Evolutionary conservation across 2,113 vertebrate genomes (phyloP).

Genomic region (Brachionichthys hirsutus): DNA sequence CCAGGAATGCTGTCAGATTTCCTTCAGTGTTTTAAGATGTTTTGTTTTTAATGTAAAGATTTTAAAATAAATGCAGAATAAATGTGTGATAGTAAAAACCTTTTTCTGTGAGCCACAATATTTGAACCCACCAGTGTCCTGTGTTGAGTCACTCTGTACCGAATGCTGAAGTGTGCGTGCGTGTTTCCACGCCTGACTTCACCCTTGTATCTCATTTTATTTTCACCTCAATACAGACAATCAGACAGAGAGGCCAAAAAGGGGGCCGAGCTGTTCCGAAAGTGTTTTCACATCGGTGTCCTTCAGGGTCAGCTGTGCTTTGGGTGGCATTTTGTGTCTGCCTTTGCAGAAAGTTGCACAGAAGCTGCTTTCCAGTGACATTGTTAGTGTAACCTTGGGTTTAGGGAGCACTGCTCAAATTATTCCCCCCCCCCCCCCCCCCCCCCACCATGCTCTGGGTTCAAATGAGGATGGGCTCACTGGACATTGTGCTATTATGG

Average conservation of each 20-base stretch:
- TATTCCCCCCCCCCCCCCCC: not conserved
- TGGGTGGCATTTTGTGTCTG: conserved; percentile 32
- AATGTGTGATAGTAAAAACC: conserved; percentile 14
- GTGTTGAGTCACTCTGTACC: not conserved
- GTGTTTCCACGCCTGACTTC: conserved; percentile 3
- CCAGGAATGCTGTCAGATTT: conserved; percentile 16
- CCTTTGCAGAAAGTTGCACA: conserved; percentile 34
- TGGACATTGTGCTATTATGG: conserved; percentile 5
- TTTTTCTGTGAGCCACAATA: not conserved
- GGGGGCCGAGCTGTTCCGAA: conserved; percentile 18
- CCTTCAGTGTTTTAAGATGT: conserved; percentile 27
- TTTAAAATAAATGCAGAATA: not conserved
- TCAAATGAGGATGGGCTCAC: conserved; percentile 42
- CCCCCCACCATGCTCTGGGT: conserved; percentile 27
- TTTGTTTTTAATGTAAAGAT: conserved; percentile 11
- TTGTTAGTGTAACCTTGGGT: conserved; percentile 63
- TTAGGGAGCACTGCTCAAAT: conserved; percentile 36
- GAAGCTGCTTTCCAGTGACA: conserved; percentile 53
- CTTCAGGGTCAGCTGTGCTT: conserved; percentile 33
- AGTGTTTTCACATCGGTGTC: conserved; percentile 7
- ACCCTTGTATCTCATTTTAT: no score
- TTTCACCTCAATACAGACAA: conserved; percentile 18
- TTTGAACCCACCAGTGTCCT: conserved; percentile 1
- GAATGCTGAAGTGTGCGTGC: conserved; percentile 12
- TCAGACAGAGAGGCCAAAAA: conserved; percentile 24